phyloP scores from a whole-genome alignment of 2,113 vertebrate species.

The Cyphomyrus plagiostoma region DNA sequence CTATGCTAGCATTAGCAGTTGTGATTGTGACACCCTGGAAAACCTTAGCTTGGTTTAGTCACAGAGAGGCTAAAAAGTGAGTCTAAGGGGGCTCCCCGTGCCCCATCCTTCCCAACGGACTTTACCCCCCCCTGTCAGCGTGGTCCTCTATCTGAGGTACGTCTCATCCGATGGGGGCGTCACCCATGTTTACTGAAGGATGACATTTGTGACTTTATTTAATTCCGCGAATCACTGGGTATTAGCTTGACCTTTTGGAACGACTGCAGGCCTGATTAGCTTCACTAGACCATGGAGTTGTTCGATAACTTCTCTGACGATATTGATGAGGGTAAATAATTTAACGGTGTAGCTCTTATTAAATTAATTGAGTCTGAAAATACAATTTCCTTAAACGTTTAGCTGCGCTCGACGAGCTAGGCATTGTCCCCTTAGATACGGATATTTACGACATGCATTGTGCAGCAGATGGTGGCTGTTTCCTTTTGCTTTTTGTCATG shows the following conservation, averaged over 20 bases:
- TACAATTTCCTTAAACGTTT: neutral
- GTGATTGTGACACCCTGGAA: neutral
- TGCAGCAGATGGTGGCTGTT: neutral
- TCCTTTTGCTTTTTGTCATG: neutral
- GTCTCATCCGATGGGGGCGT: neutral
- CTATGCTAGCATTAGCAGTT: neutral
- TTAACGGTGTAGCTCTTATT: neutral
- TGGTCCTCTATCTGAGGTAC: neutral
- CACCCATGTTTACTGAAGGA: neutral
- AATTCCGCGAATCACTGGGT: neutral
- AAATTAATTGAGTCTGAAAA: conserved; percentile 12
- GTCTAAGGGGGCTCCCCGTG: neutral
- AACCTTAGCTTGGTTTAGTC: neutral
- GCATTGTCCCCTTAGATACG: neutral
- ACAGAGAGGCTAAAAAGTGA: neutral
- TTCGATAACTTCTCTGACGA: neutral
- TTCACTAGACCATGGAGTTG: neutral
- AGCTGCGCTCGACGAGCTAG: neutral
- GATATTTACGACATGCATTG: neutral
- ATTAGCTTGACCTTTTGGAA: conserved; percentile 4
- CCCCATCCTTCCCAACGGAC: neutral
- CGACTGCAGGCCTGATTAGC: neutral
- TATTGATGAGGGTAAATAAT: neutral
- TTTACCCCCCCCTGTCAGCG: neutral
- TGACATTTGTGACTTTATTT: conserved; percentile 9